Conservation (phyloP, 2,888 invertebrate genomes). For the Hirtodrosophila cameraria region DNA sequence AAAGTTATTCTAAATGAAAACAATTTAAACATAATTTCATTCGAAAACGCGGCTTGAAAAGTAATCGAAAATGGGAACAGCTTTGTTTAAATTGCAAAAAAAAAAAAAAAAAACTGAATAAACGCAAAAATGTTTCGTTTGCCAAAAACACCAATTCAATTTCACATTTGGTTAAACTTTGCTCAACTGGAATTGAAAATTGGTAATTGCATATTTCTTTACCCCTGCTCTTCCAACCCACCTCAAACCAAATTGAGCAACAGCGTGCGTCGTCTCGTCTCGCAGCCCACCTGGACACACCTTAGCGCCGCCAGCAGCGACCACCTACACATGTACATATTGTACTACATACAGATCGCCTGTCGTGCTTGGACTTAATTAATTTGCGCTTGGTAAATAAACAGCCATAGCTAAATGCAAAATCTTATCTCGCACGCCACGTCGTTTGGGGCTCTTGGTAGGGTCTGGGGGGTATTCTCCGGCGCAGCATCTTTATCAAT, state of each 20-base stretch:
- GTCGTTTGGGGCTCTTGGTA: background rate
- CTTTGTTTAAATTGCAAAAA: no score
- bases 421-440: constrained; percentile 51
- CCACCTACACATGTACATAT: no score
- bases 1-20: no score
- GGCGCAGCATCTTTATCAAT: constrained; percentile 34
- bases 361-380: constrained; percentile 68
- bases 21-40: no score
- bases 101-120: no score
- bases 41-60: no score
- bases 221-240: no score
- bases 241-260: constrained; percentile 54
- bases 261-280: constrained; percentile 8
- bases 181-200: constrained; percentile 12
- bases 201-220: no score
- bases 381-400: constrained; percentile 66
- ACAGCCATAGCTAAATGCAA: constrained; percentile 5
- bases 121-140: no score
- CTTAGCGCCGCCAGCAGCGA: constrained; percentile 16
- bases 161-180: background rate
- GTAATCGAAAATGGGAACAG: no score
- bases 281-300: constrained; percentile 35
- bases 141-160: no score
- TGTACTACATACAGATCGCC: background rate
- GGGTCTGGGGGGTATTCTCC: background rate